These are phyloP conservation scores for Murina feae DNA, from an alignment of 2,113 vertebrate genomes.

Conservation along the genomic window DNA sequence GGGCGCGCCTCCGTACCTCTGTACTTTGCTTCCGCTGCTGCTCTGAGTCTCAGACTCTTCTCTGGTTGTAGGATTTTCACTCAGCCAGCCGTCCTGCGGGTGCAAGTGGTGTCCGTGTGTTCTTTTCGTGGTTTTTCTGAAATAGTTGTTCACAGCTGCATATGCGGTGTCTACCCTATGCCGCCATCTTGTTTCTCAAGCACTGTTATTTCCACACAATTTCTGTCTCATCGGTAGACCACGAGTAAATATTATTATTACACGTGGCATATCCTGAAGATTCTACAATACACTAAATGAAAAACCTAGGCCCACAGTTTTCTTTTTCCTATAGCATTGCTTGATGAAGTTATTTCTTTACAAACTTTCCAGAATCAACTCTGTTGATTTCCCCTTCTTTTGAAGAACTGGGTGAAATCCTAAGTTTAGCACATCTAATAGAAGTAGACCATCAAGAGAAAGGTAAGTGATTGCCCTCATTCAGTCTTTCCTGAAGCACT, in stretches of 20 bases:
- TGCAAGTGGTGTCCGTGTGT: no score
- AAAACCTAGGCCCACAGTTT: neutral
- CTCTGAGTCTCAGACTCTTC: no score
- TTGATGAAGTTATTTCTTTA: neutral
- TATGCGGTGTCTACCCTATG: no score
- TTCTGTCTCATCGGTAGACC: neutral
- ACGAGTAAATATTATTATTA: neutral
- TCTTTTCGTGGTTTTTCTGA: no score
- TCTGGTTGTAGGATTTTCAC: no score
- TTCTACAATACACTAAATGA: neutral
- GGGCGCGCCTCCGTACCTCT: no score
- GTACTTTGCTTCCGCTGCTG: no score
- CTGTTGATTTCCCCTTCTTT: neutral
- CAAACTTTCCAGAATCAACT: neutral
- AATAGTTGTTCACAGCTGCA: no score
- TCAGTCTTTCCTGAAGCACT: neutral
- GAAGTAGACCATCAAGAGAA: neutral
- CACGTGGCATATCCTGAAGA: neutral
- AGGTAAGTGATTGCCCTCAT: neutral
- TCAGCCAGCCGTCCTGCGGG: no score
- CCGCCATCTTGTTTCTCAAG: no score
- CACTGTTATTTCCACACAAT: constrained; percentile 3
- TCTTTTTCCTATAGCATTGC: neutral
- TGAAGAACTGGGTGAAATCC: neutral
- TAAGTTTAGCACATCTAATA: neutral